A percentile compares a stretch with the other conserved stretches of the same genome.
phyloP scores from a whole-genome alignment of 2,797 vertebrate genomes.

The Cossypha polioptera region DNA sequence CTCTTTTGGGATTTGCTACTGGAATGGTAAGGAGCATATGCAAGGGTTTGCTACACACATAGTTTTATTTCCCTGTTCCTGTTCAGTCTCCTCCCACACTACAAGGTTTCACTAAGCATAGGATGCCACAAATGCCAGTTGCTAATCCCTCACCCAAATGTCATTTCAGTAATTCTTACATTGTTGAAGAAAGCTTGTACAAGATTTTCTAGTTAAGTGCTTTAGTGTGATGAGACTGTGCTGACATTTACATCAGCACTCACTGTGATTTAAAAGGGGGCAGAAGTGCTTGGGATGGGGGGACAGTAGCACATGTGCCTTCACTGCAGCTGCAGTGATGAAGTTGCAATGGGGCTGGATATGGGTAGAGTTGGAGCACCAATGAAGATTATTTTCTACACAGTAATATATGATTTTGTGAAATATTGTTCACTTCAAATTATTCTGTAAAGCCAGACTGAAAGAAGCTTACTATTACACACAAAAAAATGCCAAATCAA shows the following conservation, averaged over 20 bases:
- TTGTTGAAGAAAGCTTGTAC: background rate
- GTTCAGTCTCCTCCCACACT: background rate
- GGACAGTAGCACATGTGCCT: background rate
- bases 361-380: background rate
- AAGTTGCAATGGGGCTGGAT: background rate
- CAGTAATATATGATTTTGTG: background rate
- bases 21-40: background rate
- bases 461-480: background rate
- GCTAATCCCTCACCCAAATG: constrained; percentile 22
- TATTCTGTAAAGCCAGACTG: background rate
- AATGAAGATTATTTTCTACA: background rate
- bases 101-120: background rate
- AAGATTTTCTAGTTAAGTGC: constrained; percentile 5
- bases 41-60: background rate
- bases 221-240: background rate
- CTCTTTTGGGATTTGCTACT: background rate
- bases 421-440: background rate
- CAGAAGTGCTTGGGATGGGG: background rate
- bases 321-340: background rate
- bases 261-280: background rate
- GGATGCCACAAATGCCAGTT: background rate
- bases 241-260: background rate
- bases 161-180: background rate
- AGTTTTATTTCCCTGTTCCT: background rate
- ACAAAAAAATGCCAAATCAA: background rate